phyloP scores from a whole-genome alignment of 2,113 vertebrate species.

The Aphyosemion australe region DNA sequence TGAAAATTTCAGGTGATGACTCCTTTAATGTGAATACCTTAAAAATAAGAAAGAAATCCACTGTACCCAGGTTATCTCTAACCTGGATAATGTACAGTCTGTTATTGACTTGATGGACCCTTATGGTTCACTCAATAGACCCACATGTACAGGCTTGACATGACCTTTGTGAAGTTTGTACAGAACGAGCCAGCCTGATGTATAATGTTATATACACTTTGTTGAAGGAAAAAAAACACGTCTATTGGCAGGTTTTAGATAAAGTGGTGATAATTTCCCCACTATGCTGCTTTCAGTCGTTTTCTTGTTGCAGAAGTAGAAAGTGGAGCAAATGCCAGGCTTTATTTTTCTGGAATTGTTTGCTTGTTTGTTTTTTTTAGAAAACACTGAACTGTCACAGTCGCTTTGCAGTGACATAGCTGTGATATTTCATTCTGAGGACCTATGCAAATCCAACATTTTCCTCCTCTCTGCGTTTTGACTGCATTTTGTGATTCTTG shows the following conservation, averaged over 20 bases:
- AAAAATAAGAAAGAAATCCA: no score
- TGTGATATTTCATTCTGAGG: conserved; percentile 6
- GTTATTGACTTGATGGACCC: conserved; percentile 31
- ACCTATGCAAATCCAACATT: neutral
- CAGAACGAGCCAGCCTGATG: conserved; percentile 18
- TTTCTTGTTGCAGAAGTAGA: conserved; percentile 5
- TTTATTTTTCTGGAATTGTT: conserved; percentile 54
- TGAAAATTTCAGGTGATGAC: no score
- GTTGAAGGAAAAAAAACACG: conserved; percentile 4
- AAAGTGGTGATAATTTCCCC: conserved; percentile 8
- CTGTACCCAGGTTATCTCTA: no score
- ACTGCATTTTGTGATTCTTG: conserved; percentile 42
- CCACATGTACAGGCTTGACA: conserved; percentile 36
- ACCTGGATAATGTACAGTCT: conserved; percentile 16
- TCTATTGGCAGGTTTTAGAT: neutral
- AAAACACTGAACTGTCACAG: conserved; percentile 39
- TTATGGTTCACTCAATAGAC: conserved; percentile 22
- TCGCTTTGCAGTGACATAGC: conserved; percentile 43
- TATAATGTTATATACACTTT: conserved; percentile 4
- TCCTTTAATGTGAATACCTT: no score
- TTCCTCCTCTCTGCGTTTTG: conserved; percentile 18
- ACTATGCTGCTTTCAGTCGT: conserved; percentile 4
- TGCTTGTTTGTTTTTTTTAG: conserved; percentile 2
- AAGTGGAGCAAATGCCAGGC: conserved; percentile 33
- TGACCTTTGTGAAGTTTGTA: conserved; percentile 7